phyloP scores from a whole-genome alignment of 2,797 vertebrate species.

The Gadopsis bispinosus region DNA sequence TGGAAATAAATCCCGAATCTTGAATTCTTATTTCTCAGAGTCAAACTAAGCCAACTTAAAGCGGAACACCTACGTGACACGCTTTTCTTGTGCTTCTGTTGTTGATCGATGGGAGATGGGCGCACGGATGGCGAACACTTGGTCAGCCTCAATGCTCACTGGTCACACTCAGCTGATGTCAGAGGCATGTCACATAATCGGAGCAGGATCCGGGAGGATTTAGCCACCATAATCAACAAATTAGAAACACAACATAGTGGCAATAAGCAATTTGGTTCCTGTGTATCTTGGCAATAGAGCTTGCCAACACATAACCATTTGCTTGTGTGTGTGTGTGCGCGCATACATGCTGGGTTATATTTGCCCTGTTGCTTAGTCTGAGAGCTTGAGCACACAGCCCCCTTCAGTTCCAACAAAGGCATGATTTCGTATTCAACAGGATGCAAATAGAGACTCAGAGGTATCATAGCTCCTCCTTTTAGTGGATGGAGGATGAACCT shows the following conservation, averaged over 20 bases:
- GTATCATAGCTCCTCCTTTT: conserved; percentile 49
- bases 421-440: conserved; percentile 72
- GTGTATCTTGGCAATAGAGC: conserved; percentile 54
- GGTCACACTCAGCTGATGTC: conserved; percentile 9
- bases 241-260: conserved; percentile 47
- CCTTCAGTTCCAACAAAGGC: conserved; percentile 67
- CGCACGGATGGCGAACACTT: conserved; percentile 34
- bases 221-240: conserved; percentile 49
- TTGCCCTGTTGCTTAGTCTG: conserved; percentile 61
- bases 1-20: neutral
- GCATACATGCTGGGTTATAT: conserved; percentile 53
- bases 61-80: neutral
- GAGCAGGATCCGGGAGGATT: conserved; percentile 45
- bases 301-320: conserved; percentile 39
- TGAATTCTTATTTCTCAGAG: neutral
- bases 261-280: conserved; percentile 51
- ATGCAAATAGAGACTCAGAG: conserved; percentile 61
- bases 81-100: conserved; percentile 2
- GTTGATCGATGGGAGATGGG: conserved; percentile 10
- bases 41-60: neutral
- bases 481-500: conserved; percentile 28
- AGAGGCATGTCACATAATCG: conserved; percentile 25
- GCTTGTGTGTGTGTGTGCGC: conserved; percentile 20
- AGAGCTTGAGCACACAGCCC: conserved; percentile 74
- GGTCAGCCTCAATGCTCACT: conserved; percentile 1